Evolutionary conservation across 2,797 vertebrate genomes (phyloP), one percentile per base, ranked within the genome.

Genomic region (Brachyrhaphis roseni): DNA sequence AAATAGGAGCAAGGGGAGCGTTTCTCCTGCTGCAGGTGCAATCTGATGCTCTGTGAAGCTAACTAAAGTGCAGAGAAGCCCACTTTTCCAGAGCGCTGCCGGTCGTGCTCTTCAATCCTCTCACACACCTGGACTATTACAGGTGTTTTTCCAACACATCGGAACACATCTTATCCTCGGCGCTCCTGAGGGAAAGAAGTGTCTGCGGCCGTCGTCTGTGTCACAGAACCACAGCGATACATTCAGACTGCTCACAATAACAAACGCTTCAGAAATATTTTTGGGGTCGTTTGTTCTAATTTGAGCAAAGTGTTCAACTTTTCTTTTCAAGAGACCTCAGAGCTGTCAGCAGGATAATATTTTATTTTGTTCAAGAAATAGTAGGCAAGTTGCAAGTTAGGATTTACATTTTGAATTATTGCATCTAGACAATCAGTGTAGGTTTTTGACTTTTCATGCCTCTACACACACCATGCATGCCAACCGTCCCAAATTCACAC

Each of bases 131-230:
- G 83, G 62, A 84, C 83, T 34, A 80, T 88, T 87, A 87, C 73
- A 16, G 73, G 78, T 79, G 80, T 91, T 92, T 91, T 87, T 91
- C 84, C 88, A 88, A 79, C 85, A 82, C 81, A 85, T 86, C 73
- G 0, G 39, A 84, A 75, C 49, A 10, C 45, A 85, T 90, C 86
- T 84, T 68, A 82, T 80, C 84, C 89, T 41, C 79, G 76, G 46
- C 34, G 46, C 41, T 86, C 76, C 72, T 47, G 76, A 74, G 83
- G 83, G 72, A 13, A 36, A 59, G 64, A 74, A 16, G 41, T 23
- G 41, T 55, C 70, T 66, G 47, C n/a, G 39, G 53, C 74, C 74
- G 72, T 75, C 18, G 47, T 49, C 71, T 23, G 18, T 13, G 46
- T 78, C 34, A 47, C 18, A 34, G n/a, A 59, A 20, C 13, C 4